phyloP scores from a whole-genome alignment of 2,113 vertebrate species.

The Pan troglodytes region DNA sequence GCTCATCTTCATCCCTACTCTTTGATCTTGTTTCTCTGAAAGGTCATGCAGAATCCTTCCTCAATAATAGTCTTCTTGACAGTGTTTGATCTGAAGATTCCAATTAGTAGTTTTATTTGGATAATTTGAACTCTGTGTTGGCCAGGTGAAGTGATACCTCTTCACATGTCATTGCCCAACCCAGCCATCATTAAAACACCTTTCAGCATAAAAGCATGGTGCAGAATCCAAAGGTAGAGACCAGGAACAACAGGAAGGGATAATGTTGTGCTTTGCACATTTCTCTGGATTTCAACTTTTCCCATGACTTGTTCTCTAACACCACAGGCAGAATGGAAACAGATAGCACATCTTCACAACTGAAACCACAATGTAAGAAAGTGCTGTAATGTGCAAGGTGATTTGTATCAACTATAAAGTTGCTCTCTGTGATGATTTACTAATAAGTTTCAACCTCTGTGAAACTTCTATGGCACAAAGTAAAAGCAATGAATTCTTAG shows the following conservation, averaged over 20 bases:
- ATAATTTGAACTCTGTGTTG: slow-evolving; percentile 19
- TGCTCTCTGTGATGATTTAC: neutral
- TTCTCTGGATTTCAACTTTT: slow-evolving; percentile 7
- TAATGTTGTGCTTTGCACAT: neutral
- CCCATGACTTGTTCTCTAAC: neutral
- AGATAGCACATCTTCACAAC: neutral
- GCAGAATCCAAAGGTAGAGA: neutral
- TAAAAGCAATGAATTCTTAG: neutral
- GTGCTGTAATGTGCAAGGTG: neutral
- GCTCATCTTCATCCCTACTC: neutral
- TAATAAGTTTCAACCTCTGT: neutral
- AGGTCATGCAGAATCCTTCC: neutral
- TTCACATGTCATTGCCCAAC: neutral
- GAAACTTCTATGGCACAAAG: neutral
- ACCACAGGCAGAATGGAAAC: neutral
- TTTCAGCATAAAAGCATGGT: neutral
- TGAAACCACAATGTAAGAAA: slow-evolving; percentile 1
- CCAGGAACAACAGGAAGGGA: neutral
- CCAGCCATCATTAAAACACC: neutral
- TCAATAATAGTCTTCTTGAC: neutral
- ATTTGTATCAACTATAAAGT: neutral
- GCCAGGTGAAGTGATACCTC: neutral
- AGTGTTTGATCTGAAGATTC: neutral
- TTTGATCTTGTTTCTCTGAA: neutral
- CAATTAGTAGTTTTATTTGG: neutral